phyloP scores from a whole-genome alignment of 2,797 vertebrate genomes.

The Petrocephalus schoutedeni region DNA sequence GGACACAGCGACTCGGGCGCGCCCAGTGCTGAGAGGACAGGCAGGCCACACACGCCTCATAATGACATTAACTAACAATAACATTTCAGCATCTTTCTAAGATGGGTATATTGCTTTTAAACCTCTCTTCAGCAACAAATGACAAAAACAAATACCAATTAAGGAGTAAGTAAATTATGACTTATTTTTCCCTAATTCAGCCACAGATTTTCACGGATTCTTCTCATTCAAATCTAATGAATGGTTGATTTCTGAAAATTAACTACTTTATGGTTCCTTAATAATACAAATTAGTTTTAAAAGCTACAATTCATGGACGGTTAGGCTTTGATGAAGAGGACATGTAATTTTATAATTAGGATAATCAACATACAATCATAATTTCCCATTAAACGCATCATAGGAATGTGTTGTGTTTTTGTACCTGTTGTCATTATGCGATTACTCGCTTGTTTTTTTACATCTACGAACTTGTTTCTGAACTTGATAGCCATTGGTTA shows the following conservation, averaged over 20 bases:
- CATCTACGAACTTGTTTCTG: background rate
- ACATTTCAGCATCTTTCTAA: background rate
- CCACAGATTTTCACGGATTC: background rate
- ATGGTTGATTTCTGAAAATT: background rate
- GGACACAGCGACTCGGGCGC: background rate
- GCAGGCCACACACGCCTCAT: background rate
- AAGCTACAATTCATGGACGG: background rate
- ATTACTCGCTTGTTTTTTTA: background rate
- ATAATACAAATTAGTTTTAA: conserved; percentile 22
- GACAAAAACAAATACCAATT: background rate
- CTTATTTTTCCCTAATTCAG: background rate
- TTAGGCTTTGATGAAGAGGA: background rate
- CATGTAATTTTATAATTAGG: conserved; percentile 9
- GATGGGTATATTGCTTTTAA: background rate
- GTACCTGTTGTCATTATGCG: background rate
- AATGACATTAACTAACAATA: background rate
- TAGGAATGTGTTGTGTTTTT: background rate
- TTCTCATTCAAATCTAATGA: background rate
- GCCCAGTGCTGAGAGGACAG: no score
- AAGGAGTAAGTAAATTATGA: background rate
- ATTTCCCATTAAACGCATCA: background rate
- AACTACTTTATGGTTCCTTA: conserved; percentile 7
- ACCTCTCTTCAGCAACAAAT: background rate
- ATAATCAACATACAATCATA: conserved; percentile 6
- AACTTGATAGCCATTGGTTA: background rate